These are phyloP conservation scores for Brachylomia viminalis DNA, from an alignment of 2,888 invertebrate species.

Conservation along the genomic window DNA sequence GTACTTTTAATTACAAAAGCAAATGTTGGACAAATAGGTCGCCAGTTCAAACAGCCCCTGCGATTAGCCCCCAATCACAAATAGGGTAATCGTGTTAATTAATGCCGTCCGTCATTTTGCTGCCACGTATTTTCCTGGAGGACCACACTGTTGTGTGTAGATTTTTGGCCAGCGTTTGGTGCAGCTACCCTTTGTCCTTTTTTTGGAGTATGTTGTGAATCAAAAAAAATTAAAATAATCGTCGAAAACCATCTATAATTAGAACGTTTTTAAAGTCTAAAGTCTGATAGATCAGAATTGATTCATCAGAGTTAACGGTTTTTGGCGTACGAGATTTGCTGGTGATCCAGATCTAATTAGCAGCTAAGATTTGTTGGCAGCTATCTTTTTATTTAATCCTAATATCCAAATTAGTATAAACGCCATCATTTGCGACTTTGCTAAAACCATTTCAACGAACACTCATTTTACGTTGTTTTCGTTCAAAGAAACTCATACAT, in stretches of 20 bases:
- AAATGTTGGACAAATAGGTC: conserved; percentile 81
- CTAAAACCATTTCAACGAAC: not conserved
- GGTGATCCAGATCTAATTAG: not conserved
- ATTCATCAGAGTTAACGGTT: not conserved
- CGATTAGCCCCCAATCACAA: conserved; percentile 85
- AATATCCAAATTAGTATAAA: not conserved
- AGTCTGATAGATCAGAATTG: not conserved
- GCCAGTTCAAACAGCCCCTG: conserved; percentile 78
- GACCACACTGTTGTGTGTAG: conserved; percentile 41
- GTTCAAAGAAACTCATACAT: not conserved
- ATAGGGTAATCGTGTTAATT: conserved; percentile 85
- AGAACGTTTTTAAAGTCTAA: not conserved
- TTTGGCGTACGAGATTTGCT: not conserved
- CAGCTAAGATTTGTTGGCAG: not conserved
- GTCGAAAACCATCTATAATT: not conserved
- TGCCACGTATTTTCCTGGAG: conserved; percentile 67
- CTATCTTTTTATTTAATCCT: not conserved
- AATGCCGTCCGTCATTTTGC: conserved; percentile 81
- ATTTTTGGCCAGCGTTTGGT: conserved; percentile 32
- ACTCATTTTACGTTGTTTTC: no score
- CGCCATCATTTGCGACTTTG: not conserved
- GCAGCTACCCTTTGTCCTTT: conserved; percentile 22
- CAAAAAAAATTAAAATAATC: not conserved
- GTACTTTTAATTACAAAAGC: conserved; percentile 84
- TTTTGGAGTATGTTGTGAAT: not conserved